Conservation (phyloP, 2,888 invertebrate genomes). For the Creontiades dilutus region DNA sequence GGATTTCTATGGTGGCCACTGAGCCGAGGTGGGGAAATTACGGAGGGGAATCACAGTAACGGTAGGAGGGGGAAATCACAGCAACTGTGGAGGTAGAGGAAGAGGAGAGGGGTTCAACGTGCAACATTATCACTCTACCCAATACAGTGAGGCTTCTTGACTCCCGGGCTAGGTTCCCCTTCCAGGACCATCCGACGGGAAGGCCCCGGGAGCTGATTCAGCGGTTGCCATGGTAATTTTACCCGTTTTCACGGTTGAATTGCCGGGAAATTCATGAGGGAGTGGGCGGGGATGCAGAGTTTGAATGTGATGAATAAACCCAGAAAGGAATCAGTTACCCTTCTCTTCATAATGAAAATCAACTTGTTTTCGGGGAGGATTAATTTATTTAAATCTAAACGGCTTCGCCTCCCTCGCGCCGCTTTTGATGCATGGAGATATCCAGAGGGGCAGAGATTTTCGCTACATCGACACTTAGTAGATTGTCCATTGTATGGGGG, state of each 20-base stretch:
- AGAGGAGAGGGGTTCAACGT: neutral
- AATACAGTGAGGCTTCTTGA: slow-evolving; percentile 58
- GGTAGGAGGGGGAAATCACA: neutral
- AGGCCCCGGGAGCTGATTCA: slow-evolving; percentile 60
- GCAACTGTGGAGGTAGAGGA: neutral
- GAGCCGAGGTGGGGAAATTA: neutral
- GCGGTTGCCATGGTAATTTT: slow-evolving; percentile 66
- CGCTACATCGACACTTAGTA: slow-evolving; percentile 11
- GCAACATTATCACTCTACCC: slow-evolving; percentile 51
- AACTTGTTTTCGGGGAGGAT: slow-evolving; percentile 5
- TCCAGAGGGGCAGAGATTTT: neutral
- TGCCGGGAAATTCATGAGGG: slow-evolving; percentile 55
- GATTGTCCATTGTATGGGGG: neutral
- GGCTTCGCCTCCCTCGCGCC: neutral
- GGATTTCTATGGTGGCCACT: slow-evolving; percentile 48
- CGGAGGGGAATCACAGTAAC: neutral
- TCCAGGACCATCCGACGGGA: slow-evolving; percentile 39
- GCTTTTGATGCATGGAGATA: neutral
- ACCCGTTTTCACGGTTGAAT: slow-evolving; percentile 58
- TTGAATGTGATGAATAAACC: slow-evolving; percentile 63
- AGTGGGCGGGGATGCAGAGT: neutral
- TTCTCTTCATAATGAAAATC: slow-evolving; percentile 33
- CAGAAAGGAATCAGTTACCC: slow-evolving; percentile 40
- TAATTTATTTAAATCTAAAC: slow-evolving; percentile 39
- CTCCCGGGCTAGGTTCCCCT: neutral